Evolutionary conservation across 2,113 vertebrate species (phyloP).

Genomic region (Onychostruthus taczanowskii): DNA sequence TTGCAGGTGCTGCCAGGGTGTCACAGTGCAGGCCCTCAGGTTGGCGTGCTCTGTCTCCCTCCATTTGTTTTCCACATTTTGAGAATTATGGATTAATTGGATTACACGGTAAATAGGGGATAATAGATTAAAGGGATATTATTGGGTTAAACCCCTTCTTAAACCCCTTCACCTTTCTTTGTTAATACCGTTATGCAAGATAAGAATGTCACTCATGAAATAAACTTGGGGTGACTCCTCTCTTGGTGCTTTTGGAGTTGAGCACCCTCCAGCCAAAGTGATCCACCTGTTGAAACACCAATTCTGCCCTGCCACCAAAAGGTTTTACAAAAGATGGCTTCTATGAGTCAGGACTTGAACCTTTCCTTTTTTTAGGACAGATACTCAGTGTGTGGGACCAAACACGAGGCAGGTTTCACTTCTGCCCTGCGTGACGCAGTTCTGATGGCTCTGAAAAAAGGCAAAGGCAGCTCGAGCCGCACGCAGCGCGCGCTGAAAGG

Average conservation of each 20-base stretch:
- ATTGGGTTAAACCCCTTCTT: conserved; percentile 42
- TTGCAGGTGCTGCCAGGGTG: not conserved
- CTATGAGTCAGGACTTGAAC: not conserved
- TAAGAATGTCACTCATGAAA: not conserved
- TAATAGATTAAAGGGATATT: conserved; percentile 58
- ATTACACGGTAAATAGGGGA: conserved; percentile 17
- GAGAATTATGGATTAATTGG: conserved; percentile 53
- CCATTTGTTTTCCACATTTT: not conserved
- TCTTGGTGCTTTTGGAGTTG: not conserved
- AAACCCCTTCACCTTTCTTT: conserved; percentile 37
- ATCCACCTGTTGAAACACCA: not conserved
- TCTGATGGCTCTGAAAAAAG: not conserved
- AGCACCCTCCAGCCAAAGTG: not conserved
- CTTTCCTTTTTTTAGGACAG: not conserved
- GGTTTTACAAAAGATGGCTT: not conserved
- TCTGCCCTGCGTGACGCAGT: not conserved
- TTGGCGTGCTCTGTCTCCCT: not conserved
- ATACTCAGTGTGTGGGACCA: not conserved
- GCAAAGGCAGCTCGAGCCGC: fast-evolving
- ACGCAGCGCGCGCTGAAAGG: not conserved
- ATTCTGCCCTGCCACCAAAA: not conserved
- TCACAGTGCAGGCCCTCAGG: not conserved
- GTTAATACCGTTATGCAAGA: conserved; percentile 31
- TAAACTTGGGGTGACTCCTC: not conserved
- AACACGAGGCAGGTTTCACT: not conserved